Evolutionary conservation across 2,888 invertebrate species (phyloP).

Genomic region (Physocephala rufipes): DNA sequence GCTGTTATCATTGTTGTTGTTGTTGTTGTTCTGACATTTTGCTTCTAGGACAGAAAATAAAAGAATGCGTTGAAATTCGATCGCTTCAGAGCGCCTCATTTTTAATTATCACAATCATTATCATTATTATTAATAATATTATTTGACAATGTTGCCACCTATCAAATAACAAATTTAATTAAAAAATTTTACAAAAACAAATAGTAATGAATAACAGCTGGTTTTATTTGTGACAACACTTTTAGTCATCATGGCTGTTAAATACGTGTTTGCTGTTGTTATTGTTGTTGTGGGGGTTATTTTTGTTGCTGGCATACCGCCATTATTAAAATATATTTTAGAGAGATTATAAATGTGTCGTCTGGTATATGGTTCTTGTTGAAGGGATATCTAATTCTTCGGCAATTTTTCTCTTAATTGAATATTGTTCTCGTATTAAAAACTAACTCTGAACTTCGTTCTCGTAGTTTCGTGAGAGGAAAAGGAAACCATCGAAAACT

Average conservation of each 20-base stretch:
- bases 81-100: conserved; percentile 11
- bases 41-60: conserved; percentile 46
- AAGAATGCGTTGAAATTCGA: conserved; percentile 42
- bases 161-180: background rate
- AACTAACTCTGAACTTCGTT: too few relatives aligned
- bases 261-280: conserved; percentile 17
- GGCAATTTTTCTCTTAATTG: too few relatives aligned
- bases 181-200: background rate
- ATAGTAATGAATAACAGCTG: background rate
- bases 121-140: background rate
- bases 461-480: too few relatives aligned
- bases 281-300: conserved; percentile 15
- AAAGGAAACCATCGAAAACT: too few relatives aligned
- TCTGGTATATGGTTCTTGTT: too few relatives aligned
- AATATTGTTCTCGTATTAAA: too few relatives aligned
- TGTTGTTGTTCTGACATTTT: conserved; percentile 36
- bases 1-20: conserved; percentile 28
- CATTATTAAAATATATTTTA: too few relatives aligned
- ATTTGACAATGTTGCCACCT: conserved; percentile 6
- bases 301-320: conserved; percentile 24
- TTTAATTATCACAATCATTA: too few relatives aligned
- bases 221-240: background rate
- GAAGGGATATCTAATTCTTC: too few relatives aligned
- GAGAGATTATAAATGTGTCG: too few relatives aligned
- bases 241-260: background rate